Evolutionary conservation across 2,113 vertebrate genomes (phyloP), one percentile per base, ranked within the genome.

Genomic region (Rhagologus leucostigma): DNA sequence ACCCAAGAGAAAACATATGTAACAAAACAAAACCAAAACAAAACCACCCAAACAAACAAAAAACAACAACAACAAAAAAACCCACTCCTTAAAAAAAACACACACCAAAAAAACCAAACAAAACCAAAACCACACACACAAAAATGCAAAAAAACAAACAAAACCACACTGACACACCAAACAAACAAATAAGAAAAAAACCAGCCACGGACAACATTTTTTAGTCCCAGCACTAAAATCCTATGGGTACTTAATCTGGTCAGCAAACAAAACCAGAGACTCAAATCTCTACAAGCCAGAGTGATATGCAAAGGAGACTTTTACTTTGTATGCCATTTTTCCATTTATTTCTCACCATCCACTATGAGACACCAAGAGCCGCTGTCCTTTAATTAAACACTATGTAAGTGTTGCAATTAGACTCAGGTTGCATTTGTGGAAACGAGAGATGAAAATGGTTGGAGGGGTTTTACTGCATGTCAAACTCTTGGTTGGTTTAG

Each of bases 381-480:
- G 9, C 87, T 96, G 91, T 75, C 44, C 42, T 94, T 97, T 97
- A 98, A 98, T 98, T 98, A 98, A 97, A 62, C 37, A 81, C 22
- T 41, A 79, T 62, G 29, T 96, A 97, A 97, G 79, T 74, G 94
- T 92, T 97, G 94, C 94, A 97, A 96, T 98, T 97, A 97, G 71
- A 87, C 91, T 94, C n/a, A 37, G 92, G 80, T 91, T 91, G 92
- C 88, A 89, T 84, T 59, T 37, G 39, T 76, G 84, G 93, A 92
- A 96, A 93, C 0, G 24, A 78, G 84, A 76, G 62, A 83, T 73
- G 42, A 81, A 90, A 73, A 41, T 19, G 14, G 92, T 63, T 24
- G 55, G 73, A 95, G 23, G 46, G 37, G 41, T 85, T 91, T 69
- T 97, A 95, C 10, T 53, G 74, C 87, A 49, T 49, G 56, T 49